Evolutionary conservation across 2,113 vertebrate genomes (phyloP).

Genomic region (Tretioscincus oriximinensis): DNA sequence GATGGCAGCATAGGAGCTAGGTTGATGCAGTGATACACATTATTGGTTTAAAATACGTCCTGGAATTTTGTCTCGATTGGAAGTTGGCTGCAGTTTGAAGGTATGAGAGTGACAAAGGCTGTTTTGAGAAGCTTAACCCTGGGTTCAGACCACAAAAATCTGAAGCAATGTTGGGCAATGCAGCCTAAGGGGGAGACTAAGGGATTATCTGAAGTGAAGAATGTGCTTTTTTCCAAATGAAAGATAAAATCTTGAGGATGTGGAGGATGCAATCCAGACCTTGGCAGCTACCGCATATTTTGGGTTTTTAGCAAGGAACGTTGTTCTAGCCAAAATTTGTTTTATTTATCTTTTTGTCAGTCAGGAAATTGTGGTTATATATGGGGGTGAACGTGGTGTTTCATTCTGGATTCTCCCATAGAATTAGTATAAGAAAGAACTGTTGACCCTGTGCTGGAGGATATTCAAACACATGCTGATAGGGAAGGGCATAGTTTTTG

Average conservation of each 20-base stretch:
- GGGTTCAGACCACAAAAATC: not conserved
- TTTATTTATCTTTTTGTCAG: not conserved
- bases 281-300: not conserved
- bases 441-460: not conserved
- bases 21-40: not conserved
- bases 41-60: not conserved
- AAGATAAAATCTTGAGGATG: conserved; percentile 23
- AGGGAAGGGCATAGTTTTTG: not conserved
- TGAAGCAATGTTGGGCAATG: conserved; percentile 9
- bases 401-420: not conserved
- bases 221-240: not conserved
- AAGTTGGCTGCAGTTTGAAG: not conserved
- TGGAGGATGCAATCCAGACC: not conserved
- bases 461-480: not conserved
- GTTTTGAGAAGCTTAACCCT: not conserved
- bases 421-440: not conserved
- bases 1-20: too few relatives aligned
- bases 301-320: not conserved
- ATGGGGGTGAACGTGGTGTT: not conserved
- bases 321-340: not conserved
- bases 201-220: not conserved
- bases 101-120: not conserved
- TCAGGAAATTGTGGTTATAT: not conserved
- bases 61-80: not conserved
- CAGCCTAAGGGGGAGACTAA: not conserved